Conservation (phyloP, 2,113 vertebrate species). For the Mohoua ochrocephala region DNA sequence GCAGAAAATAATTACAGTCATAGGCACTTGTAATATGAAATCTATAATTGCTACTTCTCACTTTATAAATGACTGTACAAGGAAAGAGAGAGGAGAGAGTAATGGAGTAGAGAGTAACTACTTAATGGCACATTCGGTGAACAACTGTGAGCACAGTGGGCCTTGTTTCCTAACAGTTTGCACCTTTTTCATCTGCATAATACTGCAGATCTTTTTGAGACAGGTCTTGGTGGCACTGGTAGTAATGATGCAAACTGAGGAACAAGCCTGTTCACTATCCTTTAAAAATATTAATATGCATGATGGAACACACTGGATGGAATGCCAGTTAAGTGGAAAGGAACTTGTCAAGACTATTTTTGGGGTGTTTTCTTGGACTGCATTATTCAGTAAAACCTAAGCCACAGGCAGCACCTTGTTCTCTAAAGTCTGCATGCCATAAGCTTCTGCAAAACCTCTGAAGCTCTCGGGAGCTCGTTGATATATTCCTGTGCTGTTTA, state of each 20-base stretch:
- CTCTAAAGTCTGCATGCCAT: not conserved
- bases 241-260: not conserved
- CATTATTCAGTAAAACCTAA: not conserved
- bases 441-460: not conserved
- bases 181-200: not conserved
- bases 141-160: not conserved
- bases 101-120: not conserved
- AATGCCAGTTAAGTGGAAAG: not conserved
- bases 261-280: not conserved
- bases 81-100: not conserved
- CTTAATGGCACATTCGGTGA: not conserved
- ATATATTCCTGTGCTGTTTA: not conserved
- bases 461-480: not conserved
- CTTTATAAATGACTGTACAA: not conserved
- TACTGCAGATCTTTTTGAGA: not conserved
- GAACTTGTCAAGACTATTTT: not conserved
- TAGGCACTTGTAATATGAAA: not conserved
- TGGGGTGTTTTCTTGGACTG: not conserved
- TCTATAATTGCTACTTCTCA: not conserved
- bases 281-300: not conserved
- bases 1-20: conserved; percentile 7
- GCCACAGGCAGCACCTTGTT: conserved; percentile 33
- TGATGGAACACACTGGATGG: not conserved
- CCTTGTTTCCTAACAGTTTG: not conserved
- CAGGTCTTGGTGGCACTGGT: not conserved